Evolutionary conservation across 2,888 invertebrate species (phyloP).

Genomic region (Drosophila leonis): DNA sequence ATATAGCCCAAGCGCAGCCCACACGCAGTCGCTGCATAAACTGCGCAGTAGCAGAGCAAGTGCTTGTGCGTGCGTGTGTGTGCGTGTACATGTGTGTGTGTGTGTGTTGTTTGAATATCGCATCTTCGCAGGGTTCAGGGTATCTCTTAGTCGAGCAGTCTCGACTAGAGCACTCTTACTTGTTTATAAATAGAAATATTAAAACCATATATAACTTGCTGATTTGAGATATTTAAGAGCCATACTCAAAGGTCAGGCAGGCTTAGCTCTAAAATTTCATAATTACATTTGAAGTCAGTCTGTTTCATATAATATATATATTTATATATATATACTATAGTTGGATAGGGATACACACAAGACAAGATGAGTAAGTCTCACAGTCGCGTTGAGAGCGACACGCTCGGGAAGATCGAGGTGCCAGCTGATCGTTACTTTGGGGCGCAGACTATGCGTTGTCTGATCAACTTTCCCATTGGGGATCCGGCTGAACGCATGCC

Average conservation of each 20-base stretch:
- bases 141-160: too few relatives aligned
- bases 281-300: background rate
- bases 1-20: too few relatives aligned
- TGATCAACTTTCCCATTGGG: constrained; percentile 98
- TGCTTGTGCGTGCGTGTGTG: too few relatives aligned
- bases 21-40: too few relatives aligned
- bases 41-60: too few relatives aligned
- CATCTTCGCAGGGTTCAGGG: too few relatives aligned
- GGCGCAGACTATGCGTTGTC: constrained; percentile 96
- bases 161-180: too few relatives aligned
- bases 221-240: too few relatives aligned
- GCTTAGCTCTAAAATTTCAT: background rate
- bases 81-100: too few relatives aligned
- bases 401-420: constrained; percentile 97
- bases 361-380: background rate
- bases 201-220: too few relatives aligned
- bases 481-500: constrained; percentile 97
- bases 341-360: background rate
- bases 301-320: background rate
- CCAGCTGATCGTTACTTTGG: constrained; percentile 96
- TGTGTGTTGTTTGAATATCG: too few relatives aligned
- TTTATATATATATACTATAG: background rate
- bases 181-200: too few relatives aligned
- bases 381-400: constrained; percentile 90
- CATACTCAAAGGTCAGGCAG: background rate